Percentiles rank a stretch among this genome's conserved stretches.
Conservation (phyloP, 1,140 invertebrate genomes). For the Liolophura sinensis region DNA sequence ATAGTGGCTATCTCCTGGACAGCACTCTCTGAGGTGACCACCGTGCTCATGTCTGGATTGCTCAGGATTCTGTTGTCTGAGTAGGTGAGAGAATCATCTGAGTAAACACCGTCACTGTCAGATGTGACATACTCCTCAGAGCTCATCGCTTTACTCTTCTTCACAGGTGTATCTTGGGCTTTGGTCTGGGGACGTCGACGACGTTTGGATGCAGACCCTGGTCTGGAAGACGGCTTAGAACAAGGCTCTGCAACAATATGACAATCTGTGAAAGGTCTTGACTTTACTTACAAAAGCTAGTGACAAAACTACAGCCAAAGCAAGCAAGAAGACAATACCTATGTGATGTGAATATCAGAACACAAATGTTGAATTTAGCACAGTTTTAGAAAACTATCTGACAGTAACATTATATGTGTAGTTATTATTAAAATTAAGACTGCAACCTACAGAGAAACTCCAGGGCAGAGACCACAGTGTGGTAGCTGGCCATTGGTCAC, state of each 20-base stretch:
- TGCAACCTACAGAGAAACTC: no score
- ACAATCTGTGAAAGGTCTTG: not conserved
- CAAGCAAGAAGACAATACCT: not conserved
- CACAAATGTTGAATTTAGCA: no score
- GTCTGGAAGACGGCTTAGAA: constrained; percentile 37
- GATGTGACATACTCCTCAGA: constrained; percentile 51
- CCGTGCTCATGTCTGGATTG: no score
- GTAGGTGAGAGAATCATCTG: constrained; percentile 37
- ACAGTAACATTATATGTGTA: no score
- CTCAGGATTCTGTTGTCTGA: constrained; percentile 1
- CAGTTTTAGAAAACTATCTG: no score
- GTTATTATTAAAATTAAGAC: no score
- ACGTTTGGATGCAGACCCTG: constrained; percentile 40
- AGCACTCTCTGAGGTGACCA: no score
- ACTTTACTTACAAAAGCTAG: not conserved
- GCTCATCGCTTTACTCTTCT: constrained; percentile 27
- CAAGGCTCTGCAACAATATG: constrained; percentile 32
- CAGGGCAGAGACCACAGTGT: no score
- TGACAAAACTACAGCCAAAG: not conserved
- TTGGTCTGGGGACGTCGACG: constrained; percentile 24
- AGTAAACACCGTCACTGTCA: constrained; percentile 45
- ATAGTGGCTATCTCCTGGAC: no score
- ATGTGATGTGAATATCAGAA: no score
- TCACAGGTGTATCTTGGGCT: constrained; percentile 16
- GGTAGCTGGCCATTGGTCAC: no score